These are phyloP conservation scores for Lepidothrix coronata DNA, from an alignment of 2,113 vertebrate genomes.

Conservation along the genomic window DNA sequence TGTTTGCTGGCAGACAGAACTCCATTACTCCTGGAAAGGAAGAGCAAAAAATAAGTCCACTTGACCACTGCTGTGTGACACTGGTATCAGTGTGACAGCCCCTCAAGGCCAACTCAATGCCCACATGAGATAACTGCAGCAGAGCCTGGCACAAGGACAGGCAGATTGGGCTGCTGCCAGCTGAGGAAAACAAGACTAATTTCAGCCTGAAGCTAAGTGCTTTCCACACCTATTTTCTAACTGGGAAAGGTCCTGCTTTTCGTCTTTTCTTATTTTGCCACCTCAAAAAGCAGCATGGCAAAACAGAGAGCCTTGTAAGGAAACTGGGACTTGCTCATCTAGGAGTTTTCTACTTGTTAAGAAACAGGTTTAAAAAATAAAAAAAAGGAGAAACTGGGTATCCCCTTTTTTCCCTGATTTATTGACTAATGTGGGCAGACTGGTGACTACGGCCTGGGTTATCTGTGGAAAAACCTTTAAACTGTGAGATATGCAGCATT, in stretches of 20 bases:
- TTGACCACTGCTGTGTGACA: neutral
- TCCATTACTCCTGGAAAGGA: conserved; percentile 50
- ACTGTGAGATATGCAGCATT: neutral
- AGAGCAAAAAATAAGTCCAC: neutral
- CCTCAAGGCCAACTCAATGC: neutral
- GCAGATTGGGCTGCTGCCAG: neutral
- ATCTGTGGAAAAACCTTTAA: neutral
- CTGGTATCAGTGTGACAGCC: accelerated
- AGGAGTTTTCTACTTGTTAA: neutral
- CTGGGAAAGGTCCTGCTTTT: neutral
- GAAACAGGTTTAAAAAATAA: neutral
- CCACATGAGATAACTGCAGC: neutral
- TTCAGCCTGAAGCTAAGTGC: neutral
- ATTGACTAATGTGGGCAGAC: neutral
- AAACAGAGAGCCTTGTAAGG: neutral
- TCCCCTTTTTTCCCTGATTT: neutral
- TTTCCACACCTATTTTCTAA: neutral
- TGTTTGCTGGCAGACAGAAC: neutral
- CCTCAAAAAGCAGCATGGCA: neutral
- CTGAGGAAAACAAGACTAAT: neutral
- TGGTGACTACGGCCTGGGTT: neutral
- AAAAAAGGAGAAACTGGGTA: neutral
- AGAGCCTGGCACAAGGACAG: neutral
- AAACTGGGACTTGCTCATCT: neutral
- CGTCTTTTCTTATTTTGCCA: neutral